These are phyloP conservation scores for Eupithecia inturbata DNA, from an alignment of 2,888 invertebrate species.

Conservation along the genomic window DNA sequence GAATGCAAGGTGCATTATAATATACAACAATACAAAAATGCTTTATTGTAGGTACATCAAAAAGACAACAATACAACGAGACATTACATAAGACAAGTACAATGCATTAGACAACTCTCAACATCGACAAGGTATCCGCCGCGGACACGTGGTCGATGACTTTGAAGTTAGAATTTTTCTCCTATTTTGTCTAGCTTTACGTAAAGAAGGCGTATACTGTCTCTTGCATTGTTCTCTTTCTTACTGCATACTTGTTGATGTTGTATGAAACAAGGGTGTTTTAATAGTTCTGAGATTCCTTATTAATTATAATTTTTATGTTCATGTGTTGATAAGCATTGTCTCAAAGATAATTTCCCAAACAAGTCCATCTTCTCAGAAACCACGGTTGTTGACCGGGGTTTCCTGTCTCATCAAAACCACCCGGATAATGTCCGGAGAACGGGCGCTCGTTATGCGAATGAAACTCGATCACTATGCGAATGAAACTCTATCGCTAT, in stretches of 20 bases:
- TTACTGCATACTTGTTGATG: neutral
- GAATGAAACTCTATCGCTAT: constrained; percentile 54
- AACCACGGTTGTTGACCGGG: neutral
- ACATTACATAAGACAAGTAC: too few relatives aligned
- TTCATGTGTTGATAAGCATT: neutral
- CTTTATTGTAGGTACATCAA: too few relatives aligned
- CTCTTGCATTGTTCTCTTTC: neutral
- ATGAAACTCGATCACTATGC: constrained; percentile 20
- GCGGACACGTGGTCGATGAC: too few relatives aligned
- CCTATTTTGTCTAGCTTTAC: neutral
- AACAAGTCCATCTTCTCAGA: neutral
- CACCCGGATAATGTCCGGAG: constrained; percentile 27
- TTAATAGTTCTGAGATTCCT: neutral
- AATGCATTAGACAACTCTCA: too few relatives aligned
- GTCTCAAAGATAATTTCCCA: neutral
- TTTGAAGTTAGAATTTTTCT: neutral
- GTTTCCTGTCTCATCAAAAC: constrained; percentile 3
- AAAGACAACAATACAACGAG: too few relatives aligned
- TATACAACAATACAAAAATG: too few relatives aligned
- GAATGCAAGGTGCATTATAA: too few relatives aligned
- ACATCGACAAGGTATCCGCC: too few relatives aligned
- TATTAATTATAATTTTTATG: neutral
- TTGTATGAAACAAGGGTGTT: neutral
- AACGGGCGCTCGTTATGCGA: constrained; percentile 18
- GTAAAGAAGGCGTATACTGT: neutral